Evolutionary conservation across 2,797 vertebrate genomes (phyloP), one percentile per base, ranked within the genome.

Genomic region (Labeo calbasu): DNA sequence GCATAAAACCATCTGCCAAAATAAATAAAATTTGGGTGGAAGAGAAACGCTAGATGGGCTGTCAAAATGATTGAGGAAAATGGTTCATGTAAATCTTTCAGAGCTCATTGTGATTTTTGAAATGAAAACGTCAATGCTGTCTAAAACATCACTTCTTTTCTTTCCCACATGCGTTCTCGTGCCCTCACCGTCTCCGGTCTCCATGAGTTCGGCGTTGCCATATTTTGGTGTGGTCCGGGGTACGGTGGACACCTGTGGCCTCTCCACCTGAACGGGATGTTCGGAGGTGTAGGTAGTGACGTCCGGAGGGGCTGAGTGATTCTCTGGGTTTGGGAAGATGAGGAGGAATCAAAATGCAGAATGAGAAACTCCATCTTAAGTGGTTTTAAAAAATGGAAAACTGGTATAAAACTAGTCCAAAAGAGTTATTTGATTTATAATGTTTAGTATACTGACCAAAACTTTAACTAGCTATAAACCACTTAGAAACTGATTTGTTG

Each of bases 201-300:
- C 96, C 96, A 97, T 97, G 84, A 97, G 96, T 89, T 96, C 94
- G 77, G 97, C 97, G 0, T 97, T 99, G 94, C 96, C 98, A 61
- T 88, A 99, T 93, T 97, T 99, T 88, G 86, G 97, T 90, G 95
- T 95, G 78, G 93, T 95, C 48, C 96, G 92, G 0, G 94, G 93
- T 0, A 89, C 84, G 0, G 96, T 96, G 10, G 96, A 96, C 88
- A 96, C 96, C 89, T 96, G 96, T 0, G 96, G 96, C 89, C 96
- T 93, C 91, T 96, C 96, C 88, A 96, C 94, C 90, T 95, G 96
- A 90, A 94, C 93, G 8, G 96, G 94, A 89, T 96, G 96, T 80
- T 99, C 98, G 70, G 97, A 98, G 88, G 98, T 97, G 96, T 99
- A 99, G 69, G 97, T 98, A 87, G 97, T 99, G 94, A 99, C 97